Base-by-base conservation (phyloP, 2,113 vertebrate species). In the Dicaeum eximium region DNA sequence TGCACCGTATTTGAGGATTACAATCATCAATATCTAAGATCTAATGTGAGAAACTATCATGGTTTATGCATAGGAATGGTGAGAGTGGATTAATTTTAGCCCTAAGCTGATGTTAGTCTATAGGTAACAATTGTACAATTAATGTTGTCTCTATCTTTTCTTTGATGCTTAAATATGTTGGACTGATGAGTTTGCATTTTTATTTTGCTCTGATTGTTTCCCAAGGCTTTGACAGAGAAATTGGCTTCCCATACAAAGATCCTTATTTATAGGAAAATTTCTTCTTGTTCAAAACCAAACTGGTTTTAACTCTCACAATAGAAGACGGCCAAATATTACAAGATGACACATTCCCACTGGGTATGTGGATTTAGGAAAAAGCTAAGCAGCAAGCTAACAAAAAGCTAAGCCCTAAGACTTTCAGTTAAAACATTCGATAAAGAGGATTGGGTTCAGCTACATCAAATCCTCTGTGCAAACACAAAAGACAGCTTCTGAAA, bases 301-400 rank as follows among this genome's bases (percentile, higher is more conserved):
- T 80, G 47, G 12, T 77, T 91, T 92, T 81, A 77, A 70, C 23
- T 75, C 61, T 20, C n/a, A 81, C 74, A 87, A 50, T 6, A 79
- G 45, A 79, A 87, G 33, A 70, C 0, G 3, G 48, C 35, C 74
- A 95, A 60, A 80, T 82, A 87, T 73, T 79, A 79, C 37, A 80
- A 57, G 85, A 87, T 37, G 57, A 69, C 78, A 89, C n/a, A 73
- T 88, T 85, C 54, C 79, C 85, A 60, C 31, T n/a, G 30, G 33
- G 51, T 24, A 80, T 83, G 33, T 90, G 74, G 81, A 75, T 91
- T 95, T 94, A 80, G 53, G 65, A 79, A 90, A 86, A 77, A 70
- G 58, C 58, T 60, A 27, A 91, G 74, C 47, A 82, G 78, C 42
- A 82, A 62, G 70, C 62, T 91, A 87, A 95, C 81, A 87, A 79